Evolutionary conservation across 2,888 invertebrate species (phyloP), one percentile per base, ranked within the genome.

Genomic region (Amblyteles armatorius): DNA sequence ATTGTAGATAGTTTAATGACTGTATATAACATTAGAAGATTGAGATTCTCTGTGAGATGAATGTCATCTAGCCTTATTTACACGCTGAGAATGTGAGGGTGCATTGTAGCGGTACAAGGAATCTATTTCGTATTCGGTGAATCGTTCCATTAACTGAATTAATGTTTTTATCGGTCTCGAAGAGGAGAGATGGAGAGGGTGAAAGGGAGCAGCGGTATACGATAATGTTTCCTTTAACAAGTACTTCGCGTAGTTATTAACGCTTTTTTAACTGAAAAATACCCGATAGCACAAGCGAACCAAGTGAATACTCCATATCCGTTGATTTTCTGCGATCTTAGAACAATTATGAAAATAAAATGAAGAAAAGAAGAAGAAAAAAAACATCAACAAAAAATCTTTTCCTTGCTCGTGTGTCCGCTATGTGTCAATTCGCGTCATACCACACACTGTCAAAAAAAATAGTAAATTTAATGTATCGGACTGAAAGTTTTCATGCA

Each of bases 61-160:
- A 82, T 77, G 33, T 60, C 82, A 65, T 82, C 69, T 82, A 85
- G 82, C 85, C 82, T 85, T 85, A 85, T 85, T 79, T 82, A 85
- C 82, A 82, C 71, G 50, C 29, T 77, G 68, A 68, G 71, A 78
- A 33, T 29, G 72, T 22, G 73, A 60, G 77, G 74, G 60, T 82
- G 76, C 79, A 74, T 79, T 52, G 77, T 77, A 76, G 67, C 55
- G 13, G 79, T 82, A 85, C 84, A 78, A 78, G 40, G 26, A 79
- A 79, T 73, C 73, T 77, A 80, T 83, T 82, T 83, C 82, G 63
- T 80, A 85, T 85, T 85, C 82, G 82, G 83, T 85, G 57, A 82
- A 83, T 80, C 79, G 85, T 82, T 85, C 85, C 82, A 82, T 80
- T 77, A 68, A 68, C 65, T 67, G 72, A 68, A 69, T 77, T 16